Evolutionary conservation across 2,113 vertebrate species (phyloP), one percentile per base, ranked within the genome.

Genomic region (Platichthys flesus): DNA sequence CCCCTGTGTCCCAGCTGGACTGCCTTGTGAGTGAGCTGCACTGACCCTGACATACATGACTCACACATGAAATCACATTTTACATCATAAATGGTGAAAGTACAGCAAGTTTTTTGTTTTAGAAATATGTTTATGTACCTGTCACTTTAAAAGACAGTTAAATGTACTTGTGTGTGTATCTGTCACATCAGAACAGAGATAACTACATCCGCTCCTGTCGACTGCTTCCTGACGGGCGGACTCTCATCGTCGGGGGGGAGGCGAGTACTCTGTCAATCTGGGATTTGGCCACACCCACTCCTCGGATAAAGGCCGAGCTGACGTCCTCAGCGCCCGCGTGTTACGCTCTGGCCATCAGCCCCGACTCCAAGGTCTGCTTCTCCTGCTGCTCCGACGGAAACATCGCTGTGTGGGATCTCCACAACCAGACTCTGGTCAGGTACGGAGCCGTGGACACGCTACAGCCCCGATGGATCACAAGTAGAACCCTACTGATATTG

Each of bases 131-230:
- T 57, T 12, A 60, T 52, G 5, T 31, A 35, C 31, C 35, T 18
- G 0, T 35, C 6, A 7, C 45, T 63, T 68, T 64, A 16, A 59
- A 31, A 7, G 24, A 28, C 26, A 28, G n/a, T 18, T 23, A 65
- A 10, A 24, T 5, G n/a, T 18, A 59, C 13, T 16, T 9, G 14
- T 16, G 15, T 66, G n/a, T 76, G 61, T 68, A 3, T 77, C 52
- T 71, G 69, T 72, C 40, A 63, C 81, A 81, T 87, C 93, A 98
- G 97, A 99, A 98, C 94, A 94, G 97, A 71, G 97, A 98, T 88
- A 98, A 99, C 94, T 99, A 99, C 93, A 99, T 98, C 91, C 97
- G 97, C 23, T 99, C 97, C n/a, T 99, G 97, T 90, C 97, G 98
- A 66, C 95, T 99, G 47, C 96, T 99, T 21, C 97, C 97, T 0